These are phyloP conservation scores for Florisuga fusca DNA, from an alignment of 2,797 vertebrate genomes.

Conservation along the genomic window DNA sequence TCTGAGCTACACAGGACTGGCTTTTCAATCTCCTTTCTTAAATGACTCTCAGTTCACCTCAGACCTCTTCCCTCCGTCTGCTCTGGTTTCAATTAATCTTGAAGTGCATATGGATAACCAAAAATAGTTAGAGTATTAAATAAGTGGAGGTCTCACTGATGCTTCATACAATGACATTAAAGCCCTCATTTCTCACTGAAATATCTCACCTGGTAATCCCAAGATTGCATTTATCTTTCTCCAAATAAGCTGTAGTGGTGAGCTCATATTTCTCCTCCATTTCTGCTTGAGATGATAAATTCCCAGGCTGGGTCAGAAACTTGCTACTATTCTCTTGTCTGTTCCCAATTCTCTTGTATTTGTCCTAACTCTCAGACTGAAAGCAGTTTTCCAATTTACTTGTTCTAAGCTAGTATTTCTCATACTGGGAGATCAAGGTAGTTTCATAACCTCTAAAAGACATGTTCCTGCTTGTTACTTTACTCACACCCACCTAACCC, in stretches of 20 bases:
- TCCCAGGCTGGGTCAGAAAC: background rate
- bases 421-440: conserved; percentile 2
- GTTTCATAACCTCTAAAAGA: conserved; percentile 59
- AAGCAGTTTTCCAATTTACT: background rate
- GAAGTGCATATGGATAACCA: background rate
- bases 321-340: conserved; percentile 33
- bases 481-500: conserved; percentile 63
- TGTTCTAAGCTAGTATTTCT: conserved; percentile 28
- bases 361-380: background rate
- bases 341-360: conserved; percentile 7
- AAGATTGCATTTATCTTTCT: background rate
- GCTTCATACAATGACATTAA: background rate
- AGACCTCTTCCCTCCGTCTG: conserved; percentile 13
- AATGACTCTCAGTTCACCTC: conserved; percentile 30
- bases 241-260: background rate
- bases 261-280: conserved; percentile 12
- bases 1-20: background rate
- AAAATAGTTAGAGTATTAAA: conserved; percentile 11
- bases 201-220: conserved; percentile 5
- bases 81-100: conserved; percentile 20
- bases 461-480: conserved; percentile 37
- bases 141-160: background rate
- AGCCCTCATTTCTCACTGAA: background rate
- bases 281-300: background rate
- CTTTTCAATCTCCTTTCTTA: conserved; percentile 47